Base-by-base conservation (phyloP, 1,140 invertebrate genomes). In the Ctenoplectra terminalis region DNA sequence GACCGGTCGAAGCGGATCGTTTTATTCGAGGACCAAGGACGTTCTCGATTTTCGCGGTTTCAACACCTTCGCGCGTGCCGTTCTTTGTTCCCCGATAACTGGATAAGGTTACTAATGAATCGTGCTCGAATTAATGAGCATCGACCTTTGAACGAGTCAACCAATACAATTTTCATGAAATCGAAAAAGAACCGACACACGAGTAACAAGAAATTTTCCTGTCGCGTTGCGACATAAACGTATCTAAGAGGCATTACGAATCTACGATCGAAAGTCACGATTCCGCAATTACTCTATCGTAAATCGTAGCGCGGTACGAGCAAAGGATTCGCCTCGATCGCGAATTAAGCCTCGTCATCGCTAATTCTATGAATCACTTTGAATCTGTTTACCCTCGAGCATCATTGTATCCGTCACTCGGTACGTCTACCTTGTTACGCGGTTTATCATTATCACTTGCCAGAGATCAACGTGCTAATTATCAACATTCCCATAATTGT, bases 1-100 rank as follows among this genome's bases (percentile, higher is more conserved):
- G 87, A 56, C 31, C 56, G 23, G 58, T 52, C 58, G 50, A 73
- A 87, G 85, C 84, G 86, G 86, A 76, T 83, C 81, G 84, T 81
- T 84, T 74, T 48, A 56, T 86, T 77, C 63, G 66, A 78, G 71
- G 60, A 15, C 66, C 75, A 77, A 81, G 78, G 77, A 84, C 64
- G 86, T 48, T 88, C 82, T 85, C 81, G 87, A 88, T 88, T 88
- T 88, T 82, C 87, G 84, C 64, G 77, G 84, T 88, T 87, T 84
- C 85, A 29, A 75, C 70, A 79, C 73, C 84, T 76, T 73, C 82
- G 54, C 70, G 52, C 73, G 48, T 15, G 37, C 17, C 13, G 37
- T 72, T 26, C 63, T 76, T 56, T 76, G 74, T 64, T 23, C 3
- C 23, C 5, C 73, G 17, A 15, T 7, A 5, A 2, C 17, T 54